Base-by-base conservation (phyloP, 2,113 vertebrate species). In the human region DNA sequence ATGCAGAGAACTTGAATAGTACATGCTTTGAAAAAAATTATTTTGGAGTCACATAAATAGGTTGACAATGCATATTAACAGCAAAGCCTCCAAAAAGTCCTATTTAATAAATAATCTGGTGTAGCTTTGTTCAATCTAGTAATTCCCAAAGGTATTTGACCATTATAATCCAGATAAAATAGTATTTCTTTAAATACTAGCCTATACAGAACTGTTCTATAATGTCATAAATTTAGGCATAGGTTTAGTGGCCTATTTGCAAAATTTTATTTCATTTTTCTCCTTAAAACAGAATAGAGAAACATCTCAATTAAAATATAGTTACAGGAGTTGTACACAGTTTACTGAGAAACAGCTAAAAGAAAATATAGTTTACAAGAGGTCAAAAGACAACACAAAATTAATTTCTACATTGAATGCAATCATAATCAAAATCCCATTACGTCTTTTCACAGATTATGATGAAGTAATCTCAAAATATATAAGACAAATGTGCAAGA, bases 201-300 rank as follows among this genome's bases (percentile, higher is more conserved):
- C 16, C 9, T 30, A 43, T 27, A 22, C 11, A 72, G 38, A 94
- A n/a, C 27, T 81, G 2, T 50, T 78, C 27, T 81, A 57, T 32
- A 73, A 84, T 59, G 40, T 80, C 32, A 87, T 90, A 3, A 89
- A 78, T 75, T 76, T 76, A 90, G 59, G 55, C 9, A 50, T 30
- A 88, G 22, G 32, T 84, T 95, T 80, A 84, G 48, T 66, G 17
- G 50, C 25, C 9, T 64, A 88, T n/a, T 86, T 83, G 17, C 10
- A 17, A 78, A 68, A 80, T 84, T 95, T 93, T 68, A 93, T 68
- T 93, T 91, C 38, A 66, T 55, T 92, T 90, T 88, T 90, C 45
- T 87, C 17, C 38, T 84, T 57, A 85, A 5, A 73, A 50, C 32
- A 68, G 38, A 81, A 73, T 9, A 90, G 35, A 94, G 32, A 92